Conservation (phyloP, 1,140 invertebrate species). For the Zaprionus africanus region DNA sequence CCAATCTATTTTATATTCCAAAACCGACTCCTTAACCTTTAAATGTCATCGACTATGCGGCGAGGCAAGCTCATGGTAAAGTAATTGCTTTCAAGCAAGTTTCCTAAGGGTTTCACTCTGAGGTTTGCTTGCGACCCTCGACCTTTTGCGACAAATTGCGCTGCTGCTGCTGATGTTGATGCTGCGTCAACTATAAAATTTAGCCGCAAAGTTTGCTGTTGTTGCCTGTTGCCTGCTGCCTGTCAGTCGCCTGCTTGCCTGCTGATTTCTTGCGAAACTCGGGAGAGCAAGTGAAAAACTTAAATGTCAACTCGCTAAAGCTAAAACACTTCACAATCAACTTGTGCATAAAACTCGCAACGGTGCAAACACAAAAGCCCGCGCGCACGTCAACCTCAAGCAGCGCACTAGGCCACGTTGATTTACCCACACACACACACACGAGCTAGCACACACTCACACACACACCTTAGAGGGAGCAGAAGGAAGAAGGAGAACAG, state of each 20-base stretch:
- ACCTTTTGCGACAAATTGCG: constrained; percentile 4
- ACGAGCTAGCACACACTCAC: neutral
- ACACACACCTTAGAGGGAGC: neutral
- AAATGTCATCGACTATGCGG: neutral
- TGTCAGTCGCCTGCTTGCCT: constrained; percentile 24
- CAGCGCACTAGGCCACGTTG: constrained; percentile 78
- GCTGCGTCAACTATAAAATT: constrained; percentile 30
- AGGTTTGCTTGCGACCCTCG: neutral
- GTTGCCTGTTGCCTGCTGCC: constrained; percentile 4
- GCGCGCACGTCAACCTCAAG: constrained; percentile 74
- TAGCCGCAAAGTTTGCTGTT: constrained; percentile 24
- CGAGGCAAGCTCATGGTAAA: neutral
- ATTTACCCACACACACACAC: constrained; percentile 50
- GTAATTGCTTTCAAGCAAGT: neutral
- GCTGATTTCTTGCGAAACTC: constrained; percentile 29
- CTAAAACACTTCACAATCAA: constrained; percentile 70
- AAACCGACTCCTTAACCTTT: neutral
- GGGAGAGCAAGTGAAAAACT: constrained; percentile 56
- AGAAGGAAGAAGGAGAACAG: constrained; percentile 1
- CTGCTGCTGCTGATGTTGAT: neutral
- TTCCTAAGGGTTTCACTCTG: constrained; percentile 5
- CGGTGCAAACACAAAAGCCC: constrained; percentile 65
- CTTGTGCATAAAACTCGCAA: constrained; percentile 70
- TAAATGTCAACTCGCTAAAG: constrained; percentile 79
- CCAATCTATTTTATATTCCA: neutral